Conservation (phyloP, 2,113 vertebrate genomes). For the Pollachius pollachius region DNA sequence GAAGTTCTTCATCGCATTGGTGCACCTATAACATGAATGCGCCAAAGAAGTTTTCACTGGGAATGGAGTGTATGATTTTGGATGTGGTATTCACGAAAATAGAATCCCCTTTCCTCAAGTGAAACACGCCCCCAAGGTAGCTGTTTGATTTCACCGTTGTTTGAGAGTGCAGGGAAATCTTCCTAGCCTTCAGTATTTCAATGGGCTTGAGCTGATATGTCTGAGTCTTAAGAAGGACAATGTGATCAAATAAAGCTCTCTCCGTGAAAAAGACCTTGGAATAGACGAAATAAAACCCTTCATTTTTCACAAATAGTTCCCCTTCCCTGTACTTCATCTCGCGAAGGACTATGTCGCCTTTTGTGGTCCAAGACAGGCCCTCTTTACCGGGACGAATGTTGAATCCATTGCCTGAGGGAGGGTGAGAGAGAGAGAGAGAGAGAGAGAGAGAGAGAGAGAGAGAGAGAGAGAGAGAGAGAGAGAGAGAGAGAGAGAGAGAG, state of each 20-base stretch:
- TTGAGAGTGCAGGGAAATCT: neutral
- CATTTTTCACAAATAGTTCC: slow-evolving; percentile 56
- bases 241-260: slow-evolving; percentile 40
- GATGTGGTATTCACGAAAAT: slow-evolving; percentile 63
- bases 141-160: slow-evolving; percentile 61
- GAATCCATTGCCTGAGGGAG: slow-evolving; percentile 36
- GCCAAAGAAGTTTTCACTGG: slow-evolving; percentile 76
- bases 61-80: slow-evolving; percentile 23
- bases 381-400: neutral
- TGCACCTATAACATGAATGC: slow-evolving; percentile 76
- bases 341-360: slow-evolving; percentile 56
- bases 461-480: no score
- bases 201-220: slow-evolving; percentile 40
- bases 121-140: slow-evolving; percentile 77
- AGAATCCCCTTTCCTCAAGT: slow-evolving; percentile 63
- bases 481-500: no score
- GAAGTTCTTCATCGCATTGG: no score
- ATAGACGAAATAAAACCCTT: slow-evolving; percentile 81
- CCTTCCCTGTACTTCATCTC: slow-evolving; percentile 63
- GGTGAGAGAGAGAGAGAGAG: neutral
- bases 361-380: slow-evolving; percentile 67
- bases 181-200: slow-evolving; percentile 62
- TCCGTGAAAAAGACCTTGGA: slow-evolving; percentile 74
- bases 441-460: neutral
- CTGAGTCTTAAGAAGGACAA: slow-evolving; percentile 49